Evolutionary conservation across 2,888 invertebrate genomes (phyloP), one percentile per base, ranked within the genome.

Genomic region (Habroteleia sp.): DNA sequence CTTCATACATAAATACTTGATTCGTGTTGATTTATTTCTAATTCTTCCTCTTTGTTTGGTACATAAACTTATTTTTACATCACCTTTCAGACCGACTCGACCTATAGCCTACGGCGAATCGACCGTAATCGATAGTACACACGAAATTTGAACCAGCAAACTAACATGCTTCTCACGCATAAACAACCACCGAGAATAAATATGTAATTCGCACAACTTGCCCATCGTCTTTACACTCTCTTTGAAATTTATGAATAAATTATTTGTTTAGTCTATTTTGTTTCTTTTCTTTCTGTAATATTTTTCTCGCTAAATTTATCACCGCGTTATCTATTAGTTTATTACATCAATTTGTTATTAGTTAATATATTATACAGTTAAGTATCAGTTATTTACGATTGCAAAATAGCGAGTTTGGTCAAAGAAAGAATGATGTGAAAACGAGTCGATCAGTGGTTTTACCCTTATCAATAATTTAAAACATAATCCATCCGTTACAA

Each of bases 41-140:
- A n/a, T 39, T 7, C 10, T 27, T 7, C 2, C n/a, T 8, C 11
- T 25, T 25, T 37, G 14, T 52, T 37, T 52, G 25, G n/a, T n/a
- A 25, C 10, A 7, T 5, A 17, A 3, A 16, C 13, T 52, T 37
- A 20, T 52, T 52, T 52, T 37, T 39, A 39, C 23, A 39, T 54
- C 39, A 27, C 27, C 29, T 27, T 17, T 46, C 37, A 14, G 25
- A 44, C 16, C 5, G 20, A 42, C 31, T 41, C 35, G 62, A 48
- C 62, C 62, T 48, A 48, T 42, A 56, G 56, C 48, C 39, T 33
- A 20, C 46, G 7, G 48, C 42, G 13, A 31, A 14, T 33, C 14
- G 25, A 27, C 44, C 6, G 3, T 5, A 42, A 63, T 63, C 50
- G 37, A 63, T 50, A 41, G n/a, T n/a, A n/a, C n/a, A 10, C 25